Base-by-base conservation (phyloP, 2,797 vertebrate species). In the Neosilurus hyrtlii region DNA sequence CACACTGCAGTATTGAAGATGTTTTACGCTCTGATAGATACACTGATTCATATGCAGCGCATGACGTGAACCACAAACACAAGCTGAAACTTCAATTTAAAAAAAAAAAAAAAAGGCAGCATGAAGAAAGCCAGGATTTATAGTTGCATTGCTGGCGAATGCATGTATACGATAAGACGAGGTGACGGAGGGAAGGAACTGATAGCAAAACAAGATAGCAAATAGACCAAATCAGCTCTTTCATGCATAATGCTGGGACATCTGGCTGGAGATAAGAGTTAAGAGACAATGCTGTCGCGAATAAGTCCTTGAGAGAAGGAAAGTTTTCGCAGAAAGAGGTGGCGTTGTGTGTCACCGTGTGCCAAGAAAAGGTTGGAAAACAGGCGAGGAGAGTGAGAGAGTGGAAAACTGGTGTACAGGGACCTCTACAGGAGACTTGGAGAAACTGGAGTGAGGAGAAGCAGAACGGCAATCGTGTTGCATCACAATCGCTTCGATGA, bases 361-460 rank as follows among this genome's bases (percentile, higher is more conserved):
- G 65, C 26, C 26, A 73, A 62, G 20, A 56, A 68, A 5, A 65
- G 6, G 56, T 37, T 62, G 43, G 71, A n/a, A 73, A 72, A 76
- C 70, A 72, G 15, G 3, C 12, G 30, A 52, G 20, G 43, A 43
- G 8, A 43, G 43, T 59, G n/a, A 84, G 20, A 80, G 9, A 80
- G 20, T 68, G 57, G 82, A 87, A 85, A 81, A 89, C 70, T 89
- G 86, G 87, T 87, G 86, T 79, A 89, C 72, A 92, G 90, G 89
- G 92, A 91, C 92, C 91, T 90, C 92, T 93, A 87, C 89, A 92
- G 92, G 91, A 84, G 80, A 82, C 10, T 65, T 26, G 22, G 30
- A 73, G 30, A 67, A 4, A 57, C 49, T 15, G 12, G 15, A 9
- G 72, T 76, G 67, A 57, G 3, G 57, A 77, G 22, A 43, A 15